These are phyloP conservation scores for Gibbula magus DNA, from an alignment of 2,888 invertebrate genomes.

Conservation along the genomic window DNA sequence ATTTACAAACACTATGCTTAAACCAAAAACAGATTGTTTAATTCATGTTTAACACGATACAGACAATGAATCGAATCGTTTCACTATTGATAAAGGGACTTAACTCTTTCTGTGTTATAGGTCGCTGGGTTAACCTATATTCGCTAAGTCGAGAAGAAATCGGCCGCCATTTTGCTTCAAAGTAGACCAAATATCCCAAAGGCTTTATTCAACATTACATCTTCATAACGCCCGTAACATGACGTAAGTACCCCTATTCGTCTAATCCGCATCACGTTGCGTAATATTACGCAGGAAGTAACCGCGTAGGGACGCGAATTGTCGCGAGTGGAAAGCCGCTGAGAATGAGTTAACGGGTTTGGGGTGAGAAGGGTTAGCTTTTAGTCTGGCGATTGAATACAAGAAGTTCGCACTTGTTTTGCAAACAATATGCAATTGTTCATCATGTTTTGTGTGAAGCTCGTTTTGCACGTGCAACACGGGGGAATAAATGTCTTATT, in stretches of 20 bases:
- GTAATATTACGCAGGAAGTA: neutral
- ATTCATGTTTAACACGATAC: too few species aligned
- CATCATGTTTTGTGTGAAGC: too few species aligned
- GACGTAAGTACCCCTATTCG: neutral
- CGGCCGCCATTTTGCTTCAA: conserved; percentile 6
- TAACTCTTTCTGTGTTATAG: neutral
- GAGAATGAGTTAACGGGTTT: conserved; percentile 7
- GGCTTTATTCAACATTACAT: neutral
- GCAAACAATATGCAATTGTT: too few species aligned
- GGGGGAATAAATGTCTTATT: too few species aligned
- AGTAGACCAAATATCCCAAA: neutral
- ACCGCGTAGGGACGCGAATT: neutral
- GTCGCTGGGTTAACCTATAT: conserved; percentile 19
- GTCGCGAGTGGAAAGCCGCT: neutral
- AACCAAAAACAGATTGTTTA: neutral
- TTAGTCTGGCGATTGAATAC: too few species aligned
- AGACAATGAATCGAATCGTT: too few species aligned
- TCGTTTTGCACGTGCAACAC: too few species aligned
- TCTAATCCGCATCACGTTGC: neutral
- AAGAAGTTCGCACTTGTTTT: too few species aligned
- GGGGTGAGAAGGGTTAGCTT: neutral
- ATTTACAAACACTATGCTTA: too few species aligned
- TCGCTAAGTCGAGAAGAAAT: neutral
- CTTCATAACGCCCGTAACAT: neutral
- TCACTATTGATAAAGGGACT: conserved; percentile 12